Evolutionary conservation across 2,797 vertebrate species (phyloP).

Genomic region (Melanogrammus aeglefinus): DNA sequence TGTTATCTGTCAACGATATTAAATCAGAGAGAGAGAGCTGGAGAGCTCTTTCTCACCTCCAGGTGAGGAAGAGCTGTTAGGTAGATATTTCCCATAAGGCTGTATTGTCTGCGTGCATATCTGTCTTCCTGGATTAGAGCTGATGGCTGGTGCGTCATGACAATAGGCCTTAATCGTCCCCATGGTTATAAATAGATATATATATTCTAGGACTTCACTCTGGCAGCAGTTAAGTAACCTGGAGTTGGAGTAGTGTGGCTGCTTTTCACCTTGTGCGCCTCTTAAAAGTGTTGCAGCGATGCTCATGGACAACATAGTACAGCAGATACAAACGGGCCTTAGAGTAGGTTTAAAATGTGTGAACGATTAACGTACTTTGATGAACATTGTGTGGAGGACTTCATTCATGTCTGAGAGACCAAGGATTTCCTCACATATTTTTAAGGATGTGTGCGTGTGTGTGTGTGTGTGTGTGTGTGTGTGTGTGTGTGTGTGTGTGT

Average conservation of each 20-base stretch:
- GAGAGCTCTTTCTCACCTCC: too few relatives aligned
- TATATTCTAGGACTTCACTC: slow-evolving; percentile 61
- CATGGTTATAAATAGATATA: slow-evolving; percentile 30
- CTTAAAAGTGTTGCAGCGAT: not conserved
- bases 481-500: not conserved
- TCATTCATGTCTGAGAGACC: not conserved
- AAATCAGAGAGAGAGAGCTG: not conserved
- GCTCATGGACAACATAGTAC: not conserved
- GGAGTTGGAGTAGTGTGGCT: slow-evolving; percentile 11
- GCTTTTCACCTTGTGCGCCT: not conserved
- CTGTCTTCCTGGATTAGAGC: slow-evolving; percentile 52
- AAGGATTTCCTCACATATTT: not conserved
- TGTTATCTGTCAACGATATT: not conserved
- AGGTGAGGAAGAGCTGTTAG: not conserved
- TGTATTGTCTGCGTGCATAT: slow-evolving; percentile 48
- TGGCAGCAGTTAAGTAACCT: slow-evolving; percentile 63
- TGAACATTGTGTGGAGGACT: not conserved
- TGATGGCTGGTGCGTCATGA: slow-evolving; percentile 61
- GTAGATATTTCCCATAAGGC: slow-evolving; percentile 37
- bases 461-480: not conserved
- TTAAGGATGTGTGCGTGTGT: too few relatives aligned
- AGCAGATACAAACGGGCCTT: not conserved
- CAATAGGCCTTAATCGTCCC: slow-evolving; percentile 60
- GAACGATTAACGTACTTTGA: not conserved
- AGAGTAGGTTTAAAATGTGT: not conserved